These are phyloP conservation scores for Sebastes diaconus DNA, from an alignment of 2,797 vertebrate genomes.

Conservation along the genomic window DNA sequence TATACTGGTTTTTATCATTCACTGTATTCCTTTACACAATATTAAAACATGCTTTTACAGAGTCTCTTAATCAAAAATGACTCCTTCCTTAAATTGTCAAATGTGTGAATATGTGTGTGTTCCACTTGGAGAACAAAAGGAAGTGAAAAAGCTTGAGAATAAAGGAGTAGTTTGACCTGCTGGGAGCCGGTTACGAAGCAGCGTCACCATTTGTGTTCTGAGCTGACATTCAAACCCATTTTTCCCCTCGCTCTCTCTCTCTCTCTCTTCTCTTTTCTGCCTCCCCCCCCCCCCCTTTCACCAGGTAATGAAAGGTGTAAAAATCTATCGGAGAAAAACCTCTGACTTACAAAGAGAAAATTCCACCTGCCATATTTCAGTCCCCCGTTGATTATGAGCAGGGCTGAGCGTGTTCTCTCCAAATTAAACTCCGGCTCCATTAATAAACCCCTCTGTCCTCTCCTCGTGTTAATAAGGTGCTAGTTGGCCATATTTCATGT, in stretches of 20 bases:
- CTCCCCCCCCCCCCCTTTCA: neutral
- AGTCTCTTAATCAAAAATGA: neutral
- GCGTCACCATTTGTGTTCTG: constrained; percentile 66
- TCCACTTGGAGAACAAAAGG: constrained; percentile 68
- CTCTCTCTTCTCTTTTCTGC: constrained; percentile 1
- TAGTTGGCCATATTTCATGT: constrained; percentile 60
- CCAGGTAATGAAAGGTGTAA: constrained; percentile 67
- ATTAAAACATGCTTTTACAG: neutral
- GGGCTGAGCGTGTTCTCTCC: constrained; percentile 52
- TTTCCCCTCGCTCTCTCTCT: constrained; percentile 20
- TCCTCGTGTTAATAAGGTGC: constrained; percentile 59
- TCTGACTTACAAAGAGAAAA: constrained; percentile 63
- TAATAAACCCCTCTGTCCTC: constrained; percentile 55
- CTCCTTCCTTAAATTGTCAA: neutral
- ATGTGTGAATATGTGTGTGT: constrained; percentile 1
- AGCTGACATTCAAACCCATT: constrained; percentile 74
- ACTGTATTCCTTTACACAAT: neutral
- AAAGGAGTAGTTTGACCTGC: constrained; percentile 77
- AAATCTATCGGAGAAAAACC: constrained; percentile 49
- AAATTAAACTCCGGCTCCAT: constrained; percentile 63
- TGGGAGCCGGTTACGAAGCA: constrained; percentile 74
- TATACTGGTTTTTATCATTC: neutral
- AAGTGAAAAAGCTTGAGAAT: constrained; percentile 67
- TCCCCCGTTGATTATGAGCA: constrained; percentile 46
- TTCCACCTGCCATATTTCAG: constrained; percentile 66